Evolutionary conservation across 2,888 invertebrate genomes (phyloP).

Genomic region (Kryphioiulus occultus): DNA sequence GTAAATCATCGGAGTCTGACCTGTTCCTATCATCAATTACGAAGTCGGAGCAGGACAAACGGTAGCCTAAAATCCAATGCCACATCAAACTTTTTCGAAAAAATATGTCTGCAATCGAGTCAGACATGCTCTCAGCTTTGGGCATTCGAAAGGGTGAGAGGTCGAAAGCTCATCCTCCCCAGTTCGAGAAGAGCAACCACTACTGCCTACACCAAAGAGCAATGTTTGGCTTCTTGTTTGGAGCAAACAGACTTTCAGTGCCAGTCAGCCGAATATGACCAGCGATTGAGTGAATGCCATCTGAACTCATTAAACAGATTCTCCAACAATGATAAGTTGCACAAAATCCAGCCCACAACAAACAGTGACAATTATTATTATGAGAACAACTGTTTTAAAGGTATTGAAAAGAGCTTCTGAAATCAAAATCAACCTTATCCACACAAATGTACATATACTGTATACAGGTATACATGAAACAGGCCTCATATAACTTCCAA

Average conservation of each 20-base stretch:
- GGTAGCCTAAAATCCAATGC: neutral
- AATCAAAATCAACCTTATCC: neutral
- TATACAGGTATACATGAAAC: neutral
- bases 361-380: constrained; percentile 43
- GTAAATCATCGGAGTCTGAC: constrained; percentile 8
- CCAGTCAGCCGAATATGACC: constrained; percentile 48
- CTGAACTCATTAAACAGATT: constrained; percentile 47
- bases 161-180: neutral
- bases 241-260: constrained; percentile 49
- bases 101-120: constrained; percentile 38
- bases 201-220: constrained; percentile 47
- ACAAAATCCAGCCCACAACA: neutral
- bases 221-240: constrained; percentile 50
- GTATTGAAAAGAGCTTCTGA: neutral
- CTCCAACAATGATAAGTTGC: constrained; percentile 3
- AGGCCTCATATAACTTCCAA: neutral
- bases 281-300: constrained; percentile 47
- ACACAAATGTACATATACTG: neutral
- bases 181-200: neutral
- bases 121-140: constrained; percentile 37
- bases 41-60: neutral
- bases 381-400: constrained; percentile 49
- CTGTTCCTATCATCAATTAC: constrained; percentile 8
- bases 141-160: constrained; percentile 48
- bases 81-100: constrained; percentile 47